These are phyloP conservation scores for Charina bottae DNA, from an alignment of 2,113 vertebrate species.

Conservation along the genomic window DNA sequence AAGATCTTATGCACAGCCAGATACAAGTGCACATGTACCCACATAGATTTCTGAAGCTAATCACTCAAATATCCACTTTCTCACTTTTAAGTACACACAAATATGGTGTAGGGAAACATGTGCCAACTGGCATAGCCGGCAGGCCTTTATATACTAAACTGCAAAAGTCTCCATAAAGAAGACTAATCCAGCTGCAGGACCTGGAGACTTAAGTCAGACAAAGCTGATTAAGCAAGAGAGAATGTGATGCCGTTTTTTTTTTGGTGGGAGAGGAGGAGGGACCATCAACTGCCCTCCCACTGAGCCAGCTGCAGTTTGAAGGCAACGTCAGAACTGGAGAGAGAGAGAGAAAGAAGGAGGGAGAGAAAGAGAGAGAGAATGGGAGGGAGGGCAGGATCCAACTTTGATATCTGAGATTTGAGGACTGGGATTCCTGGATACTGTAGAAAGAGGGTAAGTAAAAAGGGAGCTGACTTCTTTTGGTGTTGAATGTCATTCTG, in stretches of 20 bases:
- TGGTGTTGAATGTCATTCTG: background rate
- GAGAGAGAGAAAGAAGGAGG: background rate
- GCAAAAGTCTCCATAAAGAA: background rate
- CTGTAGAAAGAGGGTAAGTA: conserved; percentile 1
- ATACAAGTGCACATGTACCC: no score
- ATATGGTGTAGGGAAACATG: background rate
- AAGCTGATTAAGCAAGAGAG: conserved; percentile 40
- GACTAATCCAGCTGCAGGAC: background rate
- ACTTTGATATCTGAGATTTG: background rate
- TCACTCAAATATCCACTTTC: background rate
- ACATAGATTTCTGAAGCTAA: background rate
- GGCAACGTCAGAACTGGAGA: background rate
- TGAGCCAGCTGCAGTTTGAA: background rate
- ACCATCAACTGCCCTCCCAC: background rate
- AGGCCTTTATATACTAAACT: background rate
- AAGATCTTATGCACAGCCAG: background rate
- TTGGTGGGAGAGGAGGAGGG: background rate
- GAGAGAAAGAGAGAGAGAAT: background rate
- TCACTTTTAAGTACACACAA: background rate
- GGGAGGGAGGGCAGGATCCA: background rate
- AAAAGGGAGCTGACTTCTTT: background rate
- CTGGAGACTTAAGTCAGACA: conserved; percentile 20
- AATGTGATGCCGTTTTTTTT: background rate
- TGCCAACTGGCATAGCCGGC: no score
- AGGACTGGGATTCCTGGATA: background rate